phyloP scores from a whole-genome alignment of 2,888 invertebrate genomes.

The Chorisops tibialis region DNA sequence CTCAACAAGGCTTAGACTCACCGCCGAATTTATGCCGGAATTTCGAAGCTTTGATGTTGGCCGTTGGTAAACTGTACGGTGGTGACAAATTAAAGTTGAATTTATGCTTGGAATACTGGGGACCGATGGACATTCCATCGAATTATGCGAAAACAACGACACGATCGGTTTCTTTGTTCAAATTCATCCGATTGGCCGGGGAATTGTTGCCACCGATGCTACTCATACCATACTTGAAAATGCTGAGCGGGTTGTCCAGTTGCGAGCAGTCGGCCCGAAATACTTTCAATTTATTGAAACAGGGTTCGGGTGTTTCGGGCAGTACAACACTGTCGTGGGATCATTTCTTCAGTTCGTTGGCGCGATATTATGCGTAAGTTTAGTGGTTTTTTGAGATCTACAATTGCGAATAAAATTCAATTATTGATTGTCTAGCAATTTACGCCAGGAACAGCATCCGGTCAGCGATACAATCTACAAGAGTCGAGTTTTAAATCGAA shows the following conservation, averaged over 20 bases:
- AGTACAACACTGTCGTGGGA: slow-evolving; percentile 71
- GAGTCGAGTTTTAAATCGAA: slow-evolving; percentile 56
- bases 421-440: slow-evolving; percentile 53
- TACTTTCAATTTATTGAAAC: slow-evolving; percentile 73
- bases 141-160: slow-evolving; percentile 52
- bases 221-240: slow-evolving; percentile 81
- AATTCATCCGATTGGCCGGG: slow-evolving; percentile 85
- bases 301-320: slow-evolving; percentile 56
- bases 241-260: slow-evolving; percentile 79
- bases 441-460: slow-evolving; percentile 67
- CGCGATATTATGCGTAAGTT: slow-evolving; percentile 64
- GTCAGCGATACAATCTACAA: slow-evolving; percentile 64
- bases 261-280: slow-evolving; percentile 72
- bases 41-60: slow-evolving; percentile 78
- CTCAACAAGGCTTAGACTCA: slow-evolving; percentile 72
- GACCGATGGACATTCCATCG: slow-evolving; percentile 42
- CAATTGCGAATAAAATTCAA: neutral
- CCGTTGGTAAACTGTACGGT: slow-evolving; percentile 74
- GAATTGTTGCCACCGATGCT: slow-evolving; percentile 79
- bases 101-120: slow-evolving; percentile 80
- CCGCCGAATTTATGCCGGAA: slow-evolving; percentile 70
- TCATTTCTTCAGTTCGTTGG: slow-evolving; percentile 78
- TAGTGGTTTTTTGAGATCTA: no score
- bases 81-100: slow-evolving; percentile 68
- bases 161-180: slow-evolving; percentile 76